These are phyloP conservation scores for Alentia gelatinosa DNA, from an alignment of 2,888 invertebrate species.

Conservation along the genomic window DNA sequence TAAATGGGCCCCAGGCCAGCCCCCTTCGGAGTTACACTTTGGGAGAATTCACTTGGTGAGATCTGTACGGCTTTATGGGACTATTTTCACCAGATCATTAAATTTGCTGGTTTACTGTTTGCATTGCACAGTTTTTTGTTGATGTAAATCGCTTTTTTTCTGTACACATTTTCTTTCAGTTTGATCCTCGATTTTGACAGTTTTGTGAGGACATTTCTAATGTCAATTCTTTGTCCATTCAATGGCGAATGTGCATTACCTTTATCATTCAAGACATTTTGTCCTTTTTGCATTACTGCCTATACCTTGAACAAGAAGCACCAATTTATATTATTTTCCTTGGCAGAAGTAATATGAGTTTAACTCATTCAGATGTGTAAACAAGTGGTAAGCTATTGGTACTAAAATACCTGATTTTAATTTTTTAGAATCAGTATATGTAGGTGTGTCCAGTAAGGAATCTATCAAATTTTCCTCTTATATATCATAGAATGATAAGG, in stretches of 20 bases:
- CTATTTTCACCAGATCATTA: neutral
- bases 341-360: conserved; percentile 8
- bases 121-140: neutral
- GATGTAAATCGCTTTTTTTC: neutral
- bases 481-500: no score
- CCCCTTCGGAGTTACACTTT: no score
- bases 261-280: neutral
- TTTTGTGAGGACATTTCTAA: neutral
- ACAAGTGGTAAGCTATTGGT: neutral
- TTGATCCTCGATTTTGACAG: neutral
- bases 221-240: neutral
- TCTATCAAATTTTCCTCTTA: no score
- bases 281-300: neutral
- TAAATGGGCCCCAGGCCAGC: no score
- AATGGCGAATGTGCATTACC: neutral
- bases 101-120: neutral
- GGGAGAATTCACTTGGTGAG: neutral
- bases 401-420: no score
- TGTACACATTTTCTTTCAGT: neutral
- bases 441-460: no score
- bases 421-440: no score
- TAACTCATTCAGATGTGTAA: neutral
- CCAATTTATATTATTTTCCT: neutral
- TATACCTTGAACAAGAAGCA: neutral
- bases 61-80: neutral